Evolutionary conservation across 2,797 vertebrate genomes (phyloP), one percentile per base, ranked within the genome.

Genomic region (Xenentodon cancila): DNA sequence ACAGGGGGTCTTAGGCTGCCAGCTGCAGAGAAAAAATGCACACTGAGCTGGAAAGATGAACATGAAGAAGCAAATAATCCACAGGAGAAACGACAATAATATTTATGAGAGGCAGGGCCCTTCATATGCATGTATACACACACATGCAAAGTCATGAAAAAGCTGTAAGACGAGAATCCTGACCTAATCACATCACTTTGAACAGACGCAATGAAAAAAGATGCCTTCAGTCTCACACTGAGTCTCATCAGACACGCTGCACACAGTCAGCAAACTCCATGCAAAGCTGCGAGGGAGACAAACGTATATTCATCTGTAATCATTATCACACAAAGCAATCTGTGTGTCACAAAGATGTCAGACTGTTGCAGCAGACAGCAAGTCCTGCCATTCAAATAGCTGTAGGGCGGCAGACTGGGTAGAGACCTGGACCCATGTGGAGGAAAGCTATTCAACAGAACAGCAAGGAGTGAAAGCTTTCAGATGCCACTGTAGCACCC

Each of bases 1-100:
- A 3, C 55, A 58, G 77, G 77, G 73, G 76, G 68, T 67, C 71
- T 59, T 49, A 60, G 32, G 53, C 65, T 77, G 62, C 70, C 85
- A 86, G 79, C 82, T 84, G 85, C 70, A 84, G 73, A 74, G 62
- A 67, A 77, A n/a, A 77, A 64, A 87, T 71, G 64, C 80, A 82
- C 77, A 83, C 77, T 68, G 77, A 82, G 79, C 45, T 15, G 4
- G 19, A 59, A 61, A 75, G 49, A 52, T 75, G 75, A 64, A 54
- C 65, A 69, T 20, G 43, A 65, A 52, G 40, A 63, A 58, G 49
- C 60, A 63, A 45, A 50, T 27, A 52, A 82, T 71, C 63, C 52
- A 61, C 46, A 56, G 2, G 2, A 56, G 22, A 62, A 59, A 43
- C 44, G 45, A 48, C 32, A 22, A 57, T 70, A 25, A 25, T 25